Conservation (phyloP, 2,113 vertebrate species). For the Patagioenas fasciata region DNA sequence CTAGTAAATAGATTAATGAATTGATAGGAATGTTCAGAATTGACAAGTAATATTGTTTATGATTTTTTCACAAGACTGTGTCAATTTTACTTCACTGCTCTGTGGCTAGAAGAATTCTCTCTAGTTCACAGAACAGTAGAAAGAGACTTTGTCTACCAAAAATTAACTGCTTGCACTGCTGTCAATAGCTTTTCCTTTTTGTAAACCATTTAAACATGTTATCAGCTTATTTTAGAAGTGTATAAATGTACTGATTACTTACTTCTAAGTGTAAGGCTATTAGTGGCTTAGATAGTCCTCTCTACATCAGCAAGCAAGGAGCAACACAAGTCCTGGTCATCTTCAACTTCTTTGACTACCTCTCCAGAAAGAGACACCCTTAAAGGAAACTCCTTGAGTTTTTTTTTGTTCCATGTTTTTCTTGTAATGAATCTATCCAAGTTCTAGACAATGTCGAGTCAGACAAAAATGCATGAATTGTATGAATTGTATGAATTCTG, state of each 20-base stretch:
- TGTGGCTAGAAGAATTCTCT: neutral
- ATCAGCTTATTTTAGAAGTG: neutral
- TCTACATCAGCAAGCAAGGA: neutral
- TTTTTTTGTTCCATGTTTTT: accelerated
- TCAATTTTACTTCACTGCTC: neutral
- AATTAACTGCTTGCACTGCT: neutral
- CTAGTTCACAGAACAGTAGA: neutral
- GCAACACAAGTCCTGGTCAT: neutral
- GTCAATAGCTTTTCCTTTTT: neutral
- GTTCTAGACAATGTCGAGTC: neutral
- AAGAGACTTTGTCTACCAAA: neutral
- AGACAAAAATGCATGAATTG: neutral
- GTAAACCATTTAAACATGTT: neutral
- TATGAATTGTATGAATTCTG: neutral
- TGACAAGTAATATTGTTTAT: neutral
- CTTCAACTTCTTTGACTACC: neutral
- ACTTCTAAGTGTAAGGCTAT: neutral
- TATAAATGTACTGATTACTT: neutral
- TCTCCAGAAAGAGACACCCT: neutral
- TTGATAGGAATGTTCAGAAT: neutral
- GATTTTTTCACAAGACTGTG: neutral
- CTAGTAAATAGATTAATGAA: neutral
- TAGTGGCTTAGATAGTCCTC: neutral
- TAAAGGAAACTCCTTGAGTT: neutral
- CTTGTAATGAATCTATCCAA: neutral